phyloP scores from a whole-genome alignment of 2,888 invertebrate genomes.

The Drosophila niveifrons region DNA sequence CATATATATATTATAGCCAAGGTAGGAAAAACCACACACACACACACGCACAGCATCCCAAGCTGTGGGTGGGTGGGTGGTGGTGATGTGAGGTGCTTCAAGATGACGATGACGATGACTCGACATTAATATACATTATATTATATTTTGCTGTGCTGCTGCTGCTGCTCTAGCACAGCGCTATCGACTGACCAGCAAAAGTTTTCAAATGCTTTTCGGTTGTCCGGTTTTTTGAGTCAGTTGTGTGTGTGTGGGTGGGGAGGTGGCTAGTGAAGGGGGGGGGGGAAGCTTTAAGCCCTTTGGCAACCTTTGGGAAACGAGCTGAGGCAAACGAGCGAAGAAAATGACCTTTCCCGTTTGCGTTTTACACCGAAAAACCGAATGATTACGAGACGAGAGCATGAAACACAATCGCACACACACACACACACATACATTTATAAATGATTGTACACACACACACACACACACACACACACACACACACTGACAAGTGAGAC shows the following conservation, averaged over 20 bases:
- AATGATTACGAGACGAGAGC: conserved; percentile 64
- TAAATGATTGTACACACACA: conserved; percentile 13
- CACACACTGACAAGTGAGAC: conserved; percentile 18
- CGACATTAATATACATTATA: conserved; percentile 76
- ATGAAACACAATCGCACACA: conserved; percentile 34
- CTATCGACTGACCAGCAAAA: conserved; percentile 76
- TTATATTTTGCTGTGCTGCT: conserved; percentile 48
- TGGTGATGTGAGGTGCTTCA: conserved; percentile 48
- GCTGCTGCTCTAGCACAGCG: too few relatives aligned
- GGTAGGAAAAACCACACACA: conserved; percentile 68
- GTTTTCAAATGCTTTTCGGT: conserved; percentile 65
- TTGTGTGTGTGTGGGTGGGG: not conserved
- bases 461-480: conserved; percentile 28
- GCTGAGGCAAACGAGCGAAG: conserved; percentile 69
- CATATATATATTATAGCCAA: conserved; percentile 50
- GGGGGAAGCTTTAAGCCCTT: conserved; percentile 61
- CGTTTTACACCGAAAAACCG: conserved; percentile 69
- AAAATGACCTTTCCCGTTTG: conserved; percentile 78
- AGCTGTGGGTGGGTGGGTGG: conserved; percentile 17
- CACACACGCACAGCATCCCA: conserved; percentile 28
- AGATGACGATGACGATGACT: conserved; percentile 69
- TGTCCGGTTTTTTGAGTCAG: conserved; percentile 3
- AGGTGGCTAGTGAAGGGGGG: not conserved
- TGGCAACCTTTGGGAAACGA: conserved; percentile 75
- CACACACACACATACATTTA: conserved; percentile 14